Evolutionary conservation across 1,140 invertebrate genomes (phyloP).

Genomic region (Centruroides sculpturatus): DNA sequence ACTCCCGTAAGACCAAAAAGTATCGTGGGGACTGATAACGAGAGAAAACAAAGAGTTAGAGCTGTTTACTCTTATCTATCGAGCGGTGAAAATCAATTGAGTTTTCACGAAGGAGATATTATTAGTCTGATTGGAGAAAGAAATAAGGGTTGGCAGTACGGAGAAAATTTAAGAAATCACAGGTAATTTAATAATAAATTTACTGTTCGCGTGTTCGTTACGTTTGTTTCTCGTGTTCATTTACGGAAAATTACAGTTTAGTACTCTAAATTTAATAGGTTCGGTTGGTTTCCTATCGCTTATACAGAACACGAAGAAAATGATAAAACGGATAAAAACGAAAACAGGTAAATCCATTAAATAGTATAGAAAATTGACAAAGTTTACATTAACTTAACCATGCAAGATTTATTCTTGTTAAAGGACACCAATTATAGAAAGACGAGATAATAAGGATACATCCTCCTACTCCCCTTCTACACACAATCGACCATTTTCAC

Average conservation of each 20-base stretch:
- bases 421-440: no score
- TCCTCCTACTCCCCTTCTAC: no score
- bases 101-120: conserved; percentile 76
- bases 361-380: no score
- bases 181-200: conserved; percentile 20
- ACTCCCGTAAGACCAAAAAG: conserved; percentile 44
- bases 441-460: no score
- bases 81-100: conserved; percentile 77
- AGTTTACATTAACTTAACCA: no score
- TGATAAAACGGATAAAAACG: no score
- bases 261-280: conserved; percentile 30
- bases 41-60: conserved; percentile 34
- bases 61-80: conserved; percentile 78
- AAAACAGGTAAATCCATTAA: no score
- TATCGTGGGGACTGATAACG: conserved; percentile 37
- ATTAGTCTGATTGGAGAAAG: conserved; percentile 73
- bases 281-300: conserved; percentile 86
- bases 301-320: conserved; percentile 52
- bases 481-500: no score
- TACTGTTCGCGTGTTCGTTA: no score
- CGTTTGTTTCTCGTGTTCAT: no score
- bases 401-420: no score
- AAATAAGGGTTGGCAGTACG: conserved; percentile 89
- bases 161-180: conserved; percentile 75
- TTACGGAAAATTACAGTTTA: no score